Evolutionary conservation across 2,888 invertebrate genomes (phyloP).

Genomic region (Microchrysa polita): DNA sequence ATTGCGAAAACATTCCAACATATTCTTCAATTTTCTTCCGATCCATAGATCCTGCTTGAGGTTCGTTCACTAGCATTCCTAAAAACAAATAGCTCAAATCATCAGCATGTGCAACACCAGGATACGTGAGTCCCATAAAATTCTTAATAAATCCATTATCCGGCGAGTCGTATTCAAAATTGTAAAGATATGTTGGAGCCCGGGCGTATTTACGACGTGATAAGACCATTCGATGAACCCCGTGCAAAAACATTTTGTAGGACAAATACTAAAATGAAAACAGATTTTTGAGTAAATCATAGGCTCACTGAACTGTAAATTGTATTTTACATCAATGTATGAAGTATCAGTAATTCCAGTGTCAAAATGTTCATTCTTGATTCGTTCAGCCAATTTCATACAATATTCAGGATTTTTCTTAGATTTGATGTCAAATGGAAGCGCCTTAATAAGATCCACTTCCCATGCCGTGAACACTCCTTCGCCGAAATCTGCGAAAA

Average conservation of each 20-base stretch:
- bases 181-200: slow-evolving; percentile 61
- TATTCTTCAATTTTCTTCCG: slow-evolving; percentile 56
- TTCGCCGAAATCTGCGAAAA: neutral
- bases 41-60: slow-evolving; percentile 55
- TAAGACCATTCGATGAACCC: slow-evolving; percentile 60
- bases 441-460: neutral
- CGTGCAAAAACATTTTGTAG: slow-evolving; percentile 63
- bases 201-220: slow-evolving; percentile 56
- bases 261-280: slow-evolving; percentile 57
- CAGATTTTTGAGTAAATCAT: too few species aligned
- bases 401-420: slow-evolving; percentile 53
- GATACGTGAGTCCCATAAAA: slow-evolving; percentile 48
- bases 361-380: slow-evolving; percentile 58
- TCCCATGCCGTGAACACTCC: slow-evolving; percentile 8
- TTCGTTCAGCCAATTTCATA: slow-evolving; percentile 54
- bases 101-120: slow-evolving; percentile 61
- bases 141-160: too few species aligned
- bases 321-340: slow-evolving; percentile 26
- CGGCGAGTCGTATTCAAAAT: slow-evolving; percentile 62
- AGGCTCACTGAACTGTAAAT: neutral
- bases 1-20: slow-evolving; percentile 59
- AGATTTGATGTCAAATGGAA: slow-evolving; percentile 56
- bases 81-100: slow-evolving; percentile 61
- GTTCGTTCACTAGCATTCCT: slow-evolving; percentile 56
- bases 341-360: slow-evolving; percentile 46